Evolutionary conservation across 2,888 invertebrate genomes (phyloP).

Genomic region (Chrysodeixis includens): DNA sequence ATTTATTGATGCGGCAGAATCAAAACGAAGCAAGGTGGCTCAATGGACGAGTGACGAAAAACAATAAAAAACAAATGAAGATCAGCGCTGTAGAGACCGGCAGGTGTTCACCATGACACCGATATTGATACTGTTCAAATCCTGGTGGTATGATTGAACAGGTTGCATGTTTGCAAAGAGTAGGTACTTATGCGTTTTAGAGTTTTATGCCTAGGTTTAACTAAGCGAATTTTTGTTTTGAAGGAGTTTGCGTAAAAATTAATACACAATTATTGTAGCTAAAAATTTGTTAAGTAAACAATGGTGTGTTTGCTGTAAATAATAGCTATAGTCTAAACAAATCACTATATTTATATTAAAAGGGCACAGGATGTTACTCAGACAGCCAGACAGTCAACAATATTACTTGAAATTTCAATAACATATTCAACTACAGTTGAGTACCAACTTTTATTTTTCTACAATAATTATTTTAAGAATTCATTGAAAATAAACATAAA

Average conservation of each 20-base stretch:
- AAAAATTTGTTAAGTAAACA: too few relatives aligned
- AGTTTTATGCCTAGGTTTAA: constrained; percentile 14
- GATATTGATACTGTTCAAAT: constrained; percentile 66
- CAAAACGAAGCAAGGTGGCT: constrained; percentile 74
- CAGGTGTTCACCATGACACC: constrained; percentile 74
- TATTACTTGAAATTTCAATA: too few relatives aligned
- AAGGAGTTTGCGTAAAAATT: too few relatives aligned
- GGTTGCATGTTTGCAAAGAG: constrained; percentile 44
- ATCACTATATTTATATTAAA: not conserved
- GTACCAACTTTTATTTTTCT: too few relatives aligned
- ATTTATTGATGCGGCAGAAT: constrained; percentile 62
- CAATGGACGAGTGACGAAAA: constrained; percentile 56
- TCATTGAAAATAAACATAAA: too few relatives aligned
- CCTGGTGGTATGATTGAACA: constrained; percentile 44
- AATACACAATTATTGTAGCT: too few relatives aligned
- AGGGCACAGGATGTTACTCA: too few relatives aligned
- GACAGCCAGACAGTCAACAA: too few relatives aligned
- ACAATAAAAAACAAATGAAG: constrained; percentile 78
- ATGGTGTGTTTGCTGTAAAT: too few relatives aligned
- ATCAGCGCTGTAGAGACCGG: constrained; percentile 73
- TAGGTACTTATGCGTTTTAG: not conserved
- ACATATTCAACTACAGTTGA: too few relatives aligned
- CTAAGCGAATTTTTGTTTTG: too few relatives aligned
- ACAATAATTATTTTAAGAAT: too few relatives aligned
- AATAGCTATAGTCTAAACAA: not conserved